These are phyloP conservation scores for Danaus plexippus DNA, from an alignment of 1,140 invertebrate genomes.

Conservation along the genomic window DNA sequence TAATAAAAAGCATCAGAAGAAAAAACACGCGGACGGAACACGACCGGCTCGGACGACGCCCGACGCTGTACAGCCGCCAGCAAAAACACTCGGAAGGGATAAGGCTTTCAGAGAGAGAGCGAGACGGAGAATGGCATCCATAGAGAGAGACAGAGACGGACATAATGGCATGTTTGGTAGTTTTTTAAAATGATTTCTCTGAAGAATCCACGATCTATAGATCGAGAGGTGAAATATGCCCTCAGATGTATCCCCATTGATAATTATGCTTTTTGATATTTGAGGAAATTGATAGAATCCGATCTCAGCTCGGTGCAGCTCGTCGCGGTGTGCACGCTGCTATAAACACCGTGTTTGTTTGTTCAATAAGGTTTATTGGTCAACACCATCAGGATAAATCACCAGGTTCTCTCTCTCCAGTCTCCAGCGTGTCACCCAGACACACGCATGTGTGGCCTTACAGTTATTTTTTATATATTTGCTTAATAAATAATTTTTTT, in stretches of 20 bases:
- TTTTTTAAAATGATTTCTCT: constrained; percentile 61
- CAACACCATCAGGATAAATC: no score
- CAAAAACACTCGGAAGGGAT: constrained; percentile 24
- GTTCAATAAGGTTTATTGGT: neutral
- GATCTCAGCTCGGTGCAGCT: no score
- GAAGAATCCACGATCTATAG: constrained; percentile 50
- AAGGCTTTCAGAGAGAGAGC: constrained; percentile 19
- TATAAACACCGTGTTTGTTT: neutral
- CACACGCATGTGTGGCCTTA: no score
- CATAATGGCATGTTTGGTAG: constrained; percentile 56
- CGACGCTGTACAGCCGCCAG: constrained; percentile 30
- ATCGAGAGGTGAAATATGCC: constrained; percentile 51
- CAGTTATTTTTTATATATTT: no score
- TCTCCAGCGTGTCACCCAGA: no score
- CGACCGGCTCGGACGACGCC: constrained; percentile 18
- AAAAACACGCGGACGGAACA: constrained; percentile 16
- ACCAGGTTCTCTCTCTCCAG: no score
- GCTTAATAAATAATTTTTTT: no score
- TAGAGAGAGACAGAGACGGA: constrained; percentile 35
- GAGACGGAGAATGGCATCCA: constrained; percentile 52
- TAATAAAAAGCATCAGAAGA: neutral
- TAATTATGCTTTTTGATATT: neutral
- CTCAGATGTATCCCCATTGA: constrained; percentile 15
- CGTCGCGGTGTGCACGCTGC: no score
- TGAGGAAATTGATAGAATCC: no score